Percentiles rank a stretch among this genome's conserved stretches.
phyloP scores from a whole-genome alignment of 1,140 invertebrate genomes.

The Lerema accius region DNA sequence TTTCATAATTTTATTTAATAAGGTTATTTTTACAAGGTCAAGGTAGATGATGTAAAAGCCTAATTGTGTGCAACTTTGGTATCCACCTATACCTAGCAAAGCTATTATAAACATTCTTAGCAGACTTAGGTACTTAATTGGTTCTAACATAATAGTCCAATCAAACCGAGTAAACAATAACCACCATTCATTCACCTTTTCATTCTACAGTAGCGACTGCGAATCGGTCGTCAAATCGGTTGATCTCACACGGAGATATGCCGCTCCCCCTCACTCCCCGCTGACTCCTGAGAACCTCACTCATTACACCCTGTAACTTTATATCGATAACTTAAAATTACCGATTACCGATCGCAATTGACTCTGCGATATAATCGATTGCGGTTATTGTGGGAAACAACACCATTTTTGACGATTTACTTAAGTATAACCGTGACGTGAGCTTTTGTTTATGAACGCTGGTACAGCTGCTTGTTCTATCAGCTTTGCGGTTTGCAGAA shows the following conservation, averaged over 20 bases:
- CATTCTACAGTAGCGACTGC: conserved; percentile 29
- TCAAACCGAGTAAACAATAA: conserved; percentile 3
- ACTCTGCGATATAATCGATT: conserved; percentile 55
- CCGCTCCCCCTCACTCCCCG: conserved; percentile 57
- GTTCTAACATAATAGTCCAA: background rate
- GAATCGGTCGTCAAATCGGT: conserved; percentile 50
- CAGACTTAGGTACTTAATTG: conserved; percentile 10
- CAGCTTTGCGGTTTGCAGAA: conserved; percentile 26
- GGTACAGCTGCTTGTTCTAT: conserved; percentile 27
- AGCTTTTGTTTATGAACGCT: background rate
- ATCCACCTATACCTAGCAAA: too few relatives aligned
- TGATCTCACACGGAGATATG: conserved; percentile 77
- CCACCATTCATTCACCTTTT: conserved; percentile 19
- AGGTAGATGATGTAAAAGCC: too few relatives aligned
- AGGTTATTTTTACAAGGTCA: too few relatives aligned
- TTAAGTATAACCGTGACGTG: conserved; percentile 16
- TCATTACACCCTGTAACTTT: conserved; percentile 60
- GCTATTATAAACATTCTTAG: too few relatives aligned
- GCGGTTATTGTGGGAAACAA: conserved; percentile 66
- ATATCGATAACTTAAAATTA: conserved; percentile 49
- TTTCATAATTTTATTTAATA: too few relatives aligned
- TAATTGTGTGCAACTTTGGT: too few relatives aligned
- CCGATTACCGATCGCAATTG: conserved; percentile 58
- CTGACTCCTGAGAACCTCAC: conserved; percentile 70
- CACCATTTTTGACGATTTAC: conserved; percentile 37